A percentile compares a stretch with the other conserved stretches of the same genome.
phyloP scores from a whole-genome alignment of 2,888 invertebrate species.

The Archips crataeganus region DNA sequence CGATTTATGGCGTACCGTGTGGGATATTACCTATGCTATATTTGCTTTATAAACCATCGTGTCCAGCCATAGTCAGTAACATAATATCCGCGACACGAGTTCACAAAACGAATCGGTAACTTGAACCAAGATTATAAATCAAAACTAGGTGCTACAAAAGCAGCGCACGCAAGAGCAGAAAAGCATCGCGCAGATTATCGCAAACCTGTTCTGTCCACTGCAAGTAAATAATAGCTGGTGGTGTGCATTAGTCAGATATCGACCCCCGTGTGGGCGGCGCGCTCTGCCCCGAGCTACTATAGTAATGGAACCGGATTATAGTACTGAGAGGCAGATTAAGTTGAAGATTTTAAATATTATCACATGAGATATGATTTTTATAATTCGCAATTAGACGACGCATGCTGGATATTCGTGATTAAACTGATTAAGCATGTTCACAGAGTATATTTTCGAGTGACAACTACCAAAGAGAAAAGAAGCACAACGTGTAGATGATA shows the following conservation, averaged over 20 bases:
- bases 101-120: conserved; percentile 37
- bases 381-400: not conserved
- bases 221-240: conserved; percentile 73
- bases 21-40: not conserved
- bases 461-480: no score
- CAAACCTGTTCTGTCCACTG: conserved; percentile 58
- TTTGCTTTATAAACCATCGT: conserved; percentile 7
- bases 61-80: conserved; percentile 17
- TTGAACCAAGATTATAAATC: conserved; percentile 53
- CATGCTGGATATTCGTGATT: not conserved
- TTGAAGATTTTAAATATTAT: conserved; percentile 20
- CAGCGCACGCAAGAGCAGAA: conserved; percentile 46
- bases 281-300: conserved; percentile 35
- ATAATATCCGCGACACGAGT: conserved; percentile 32
- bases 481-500: no score
- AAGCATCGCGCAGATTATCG: conserved; percentile 64
- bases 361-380: conserved; percentile 17
- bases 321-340: conserved; percentile 27
- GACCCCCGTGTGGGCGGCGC: conserved; percentile 65
- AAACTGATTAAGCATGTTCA: not conserved
- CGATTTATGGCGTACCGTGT: no score
- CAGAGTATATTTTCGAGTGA: no score
- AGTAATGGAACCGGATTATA: conserved; percentile 40
- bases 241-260: conserved; percentile 77
- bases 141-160: conserved; percentile 56